Base-by-base conservation (phyloP, 2,888 invertebrate genomes). In the Meta bourneti region DNA sequence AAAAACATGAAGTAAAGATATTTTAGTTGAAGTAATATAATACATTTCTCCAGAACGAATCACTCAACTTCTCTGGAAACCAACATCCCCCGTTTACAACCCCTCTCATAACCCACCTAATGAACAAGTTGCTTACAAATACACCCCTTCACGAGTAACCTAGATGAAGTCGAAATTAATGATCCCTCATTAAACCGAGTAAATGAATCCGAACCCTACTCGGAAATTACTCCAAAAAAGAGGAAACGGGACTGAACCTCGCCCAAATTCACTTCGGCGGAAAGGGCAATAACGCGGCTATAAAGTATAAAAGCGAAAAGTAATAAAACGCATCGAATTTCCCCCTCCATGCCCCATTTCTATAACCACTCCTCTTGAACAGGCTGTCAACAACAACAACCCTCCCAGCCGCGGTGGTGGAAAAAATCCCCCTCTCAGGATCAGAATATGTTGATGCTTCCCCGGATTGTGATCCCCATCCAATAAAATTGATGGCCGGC, bases 401-500 rank as follows among this genome's bases (percentile, higher is more conserved):
- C 11, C 11, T 13, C 77, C 51, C 70, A 34, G 51, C 70, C 19
- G 19, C 20, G 77, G 16, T 8, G 61, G 11, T 13, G 11, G 48
- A 86, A 70, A 77, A 77, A 77, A 49, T 19, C 34, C 54, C 61
- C 54, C 77, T 9, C 54, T 75, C 54, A 11, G 16, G 71, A 86
- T 78, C 54, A 54, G 87, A 88, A 88, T 88, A 81, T 88, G 88
- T 81, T 88, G 88, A 88, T 88, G 80, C 85, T 74, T 71, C 54
- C 74, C 19, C 83, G 71, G 16, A 83, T 83, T 83, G 86, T 71
- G 70, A 86, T 86, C 86, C 34, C 74, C 61, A 75, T 75, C 88
- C 88, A 88, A 88, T 88, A 88, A 88, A 88, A 88, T 88, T 81
- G 88, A 88, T 88, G 88, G 61, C 34, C 16, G 72, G 75, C 61